Base-by-base conservation (phyloP, 2,888 invertebrate genomes). In the Eilema caniola region DNA sequence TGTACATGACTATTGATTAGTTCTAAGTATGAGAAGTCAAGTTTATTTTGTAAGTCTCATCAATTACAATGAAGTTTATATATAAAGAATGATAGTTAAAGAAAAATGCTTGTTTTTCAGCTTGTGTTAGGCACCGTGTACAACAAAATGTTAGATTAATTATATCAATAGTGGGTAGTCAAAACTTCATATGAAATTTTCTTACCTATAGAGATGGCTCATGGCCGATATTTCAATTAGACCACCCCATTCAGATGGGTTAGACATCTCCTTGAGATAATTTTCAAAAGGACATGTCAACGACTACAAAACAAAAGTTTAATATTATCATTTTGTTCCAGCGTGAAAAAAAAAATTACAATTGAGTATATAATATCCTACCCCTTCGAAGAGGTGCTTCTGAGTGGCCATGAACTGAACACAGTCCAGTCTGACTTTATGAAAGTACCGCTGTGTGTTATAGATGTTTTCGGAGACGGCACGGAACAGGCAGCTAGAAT, bases 401-500 rank as follows among this genome's bases (percentile, higher is more conserved):
- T 97, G 96, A 59, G 96, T 91, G 71, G 96, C 96, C 96, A 98
- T 97, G 90, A 96, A 98, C 23, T 96, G 95, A 23, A 98, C 96
- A 83, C 98, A 97, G 79, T 97, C 96, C 82, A 96, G 95, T 69
- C 98, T 96, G 67, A 98, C 97, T 86, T 96, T 96, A 83, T 97
- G 96, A 89, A 98, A 98, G 90, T 97, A 97, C 78, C 97, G 93
- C 93, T 99, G 96, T 31, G 96, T 96, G 69, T 96, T 96, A 84
- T 94, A 96, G 81, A 97, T 96, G 93, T 98, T 98, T 92, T 99
- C 99, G 56, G 98, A 97, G 67, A 98, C 97, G 16, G 98, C 98
- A 83, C 99, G 96, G 92, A 99, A 99, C 64, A 99, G 95, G 88
- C 98, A 98, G 73, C 98, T 98, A 67, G 98, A 97, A 95, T 99